Evolutionary conservation across 2,797 vertebrate genomes (phyloP).

Genomic region (Diplodus sargus): DNA sequence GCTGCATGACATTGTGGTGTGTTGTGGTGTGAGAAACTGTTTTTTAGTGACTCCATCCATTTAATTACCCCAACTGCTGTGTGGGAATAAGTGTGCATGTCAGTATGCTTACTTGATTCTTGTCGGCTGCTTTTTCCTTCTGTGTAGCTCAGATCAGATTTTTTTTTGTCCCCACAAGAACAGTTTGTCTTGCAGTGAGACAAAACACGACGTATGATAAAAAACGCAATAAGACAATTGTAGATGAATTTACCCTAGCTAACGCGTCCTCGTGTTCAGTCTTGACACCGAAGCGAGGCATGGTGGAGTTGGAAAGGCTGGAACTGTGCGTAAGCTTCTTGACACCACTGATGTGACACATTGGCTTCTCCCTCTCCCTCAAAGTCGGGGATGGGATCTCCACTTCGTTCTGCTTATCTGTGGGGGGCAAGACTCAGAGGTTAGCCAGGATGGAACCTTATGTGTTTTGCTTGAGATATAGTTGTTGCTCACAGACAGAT

Average conservation of each 20-base stretch:
- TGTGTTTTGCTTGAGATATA: conserved; percentile 6
- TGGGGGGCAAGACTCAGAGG: conserved; percentile 24
- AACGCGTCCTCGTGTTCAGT: conserved; percentile 92
- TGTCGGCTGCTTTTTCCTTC: conserved; percentile 1
- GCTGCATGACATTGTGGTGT: background rate
- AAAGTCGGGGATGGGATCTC: conserved; percentile 92
- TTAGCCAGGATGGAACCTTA: conserved; percentile 31
- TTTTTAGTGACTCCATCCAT: background rate
- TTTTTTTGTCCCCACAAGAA: background rate
- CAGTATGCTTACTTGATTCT: background rate
- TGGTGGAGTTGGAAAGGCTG: conserved; percentile 86
- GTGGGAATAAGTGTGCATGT: background rate
- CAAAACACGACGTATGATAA: background rate
- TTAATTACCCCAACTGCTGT: background rate
- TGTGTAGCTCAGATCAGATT: background rate
- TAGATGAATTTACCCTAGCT: conserved; percentile 83
- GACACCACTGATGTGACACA: conserved; percentile 95
- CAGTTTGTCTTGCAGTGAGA: background rate
- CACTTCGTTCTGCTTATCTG: conserved; percentile 96
- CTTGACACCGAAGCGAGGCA: conserved; percentile 92
- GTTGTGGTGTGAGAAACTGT: too few species aligned
- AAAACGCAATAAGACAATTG: background rate
- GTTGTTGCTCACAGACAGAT: background rate
- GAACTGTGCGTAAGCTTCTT: conserved; percentile 90
- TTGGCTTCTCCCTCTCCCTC: conserved; percentile 91